phyloP scores from a whole-genome alignment of 2,113 vertebrate species.

The Tupaia chinensis region DNA sequence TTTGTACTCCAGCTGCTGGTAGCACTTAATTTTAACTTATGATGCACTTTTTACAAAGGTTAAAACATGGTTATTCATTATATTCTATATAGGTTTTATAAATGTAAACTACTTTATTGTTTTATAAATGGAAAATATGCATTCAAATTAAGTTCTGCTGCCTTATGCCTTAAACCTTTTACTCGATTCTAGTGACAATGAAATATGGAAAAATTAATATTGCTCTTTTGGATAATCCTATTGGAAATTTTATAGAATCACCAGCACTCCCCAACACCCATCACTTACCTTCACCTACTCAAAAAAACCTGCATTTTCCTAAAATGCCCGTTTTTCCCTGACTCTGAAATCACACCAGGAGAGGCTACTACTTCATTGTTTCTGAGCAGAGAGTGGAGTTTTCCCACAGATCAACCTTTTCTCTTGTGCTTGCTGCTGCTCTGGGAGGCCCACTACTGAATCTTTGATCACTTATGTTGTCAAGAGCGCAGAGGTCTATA shows the following conservation, averaged over 20 bases:
- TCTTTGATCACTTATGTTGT: neutral
- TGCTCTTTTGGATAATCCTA: neutral
- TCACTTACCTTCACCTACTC: neutral
- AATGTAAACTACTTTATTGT: neutral
- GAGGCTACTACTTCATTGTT: neutral
- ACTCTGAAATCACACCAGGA: neutral
- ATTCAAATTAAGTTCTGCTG: neutral
- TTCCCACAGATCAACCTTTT: neutral
- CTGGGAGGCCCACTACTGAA: neutral
- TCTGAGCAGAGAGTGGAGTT: neutral
- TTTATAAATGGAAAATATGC: neutral
- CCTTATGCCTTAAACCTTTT: neutral
- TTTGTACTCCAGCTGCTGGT: neutral
- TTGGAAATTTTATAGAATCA: neutral
- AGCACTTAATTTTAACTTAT: neutral
- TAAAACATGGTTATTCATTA: neutral
- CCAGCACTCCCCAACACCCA: neutral
- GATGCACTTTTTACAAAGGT: neutral
- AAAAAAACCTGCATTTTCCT: neutral
- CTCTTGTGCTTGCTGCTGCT: neutral
- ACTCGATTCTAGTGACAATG: neutral
- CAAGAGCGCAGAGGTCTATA: neutral
- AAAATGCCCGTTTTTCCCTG: neutral
- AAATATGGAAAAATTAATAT: neutral
- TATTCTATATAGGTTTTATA: neutral